Base-by-base conservation (phyloP, 2,797 vertebrate genomes). In the Emydoidea blandingii region DNA sequence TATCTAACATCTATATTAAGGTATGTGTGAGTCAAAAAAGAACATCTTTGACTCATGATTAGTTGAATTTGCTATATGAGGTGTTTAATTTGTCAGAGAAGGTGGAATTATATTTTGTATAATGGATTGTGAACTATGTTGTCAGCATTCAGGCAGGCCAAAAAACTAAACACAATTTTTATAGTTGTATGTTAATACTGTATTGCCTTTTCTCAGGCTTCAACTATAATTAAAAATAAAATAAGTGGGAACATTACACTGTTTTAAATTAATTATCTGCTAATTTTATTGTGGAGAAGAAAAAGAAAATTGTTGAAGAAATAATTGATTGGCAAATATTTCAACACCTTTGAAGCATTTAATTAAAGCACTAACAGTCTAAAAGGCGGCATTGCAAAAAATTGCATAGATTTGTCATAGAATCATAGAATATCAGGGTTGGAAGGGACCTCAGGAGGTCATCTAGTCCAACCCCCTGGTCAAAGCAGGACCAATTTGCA, bases 241-340 rank as follows among this genome's bases (percentile, higher is more conserved):
- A 11, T 85, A 37, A 12, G 2, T 88, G 83, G 57, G 31, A 86
- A 81, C 74, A 81, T 96, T 89, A 10, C 50, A 92, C 8, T 53
- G 1, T 85, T 68, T 87, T 94, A 25, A 91, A 79, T 86, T 87
- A 81, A 18, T 83, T 85, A 65, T 49, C 81, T 95, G 56, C 78
- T 92, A 62, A 65, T 90, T 96, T 97, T 90, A 90, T 83, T 2
- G 2, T 90, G 83, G 84, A 57, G 68, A 89, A 91, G 65, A 79
- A 88, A 86, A 21, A 72, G 86, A 8, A 91, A 72, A 53, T 91
- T 49, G 6, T 87, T 94, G 85, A 96, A 89, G 47, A 97, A 93
- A 90, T 94, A 94, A 56, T 90, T 86, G 91, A 54, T 93, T 95
- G 91, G 44, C 79, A 97, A 95, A 85, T 89, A 85, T 89, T 95